phyloP scores from a whole-genome alignment of 92 coral and sea anemone species.

The Actinernus sp. region DNA sequence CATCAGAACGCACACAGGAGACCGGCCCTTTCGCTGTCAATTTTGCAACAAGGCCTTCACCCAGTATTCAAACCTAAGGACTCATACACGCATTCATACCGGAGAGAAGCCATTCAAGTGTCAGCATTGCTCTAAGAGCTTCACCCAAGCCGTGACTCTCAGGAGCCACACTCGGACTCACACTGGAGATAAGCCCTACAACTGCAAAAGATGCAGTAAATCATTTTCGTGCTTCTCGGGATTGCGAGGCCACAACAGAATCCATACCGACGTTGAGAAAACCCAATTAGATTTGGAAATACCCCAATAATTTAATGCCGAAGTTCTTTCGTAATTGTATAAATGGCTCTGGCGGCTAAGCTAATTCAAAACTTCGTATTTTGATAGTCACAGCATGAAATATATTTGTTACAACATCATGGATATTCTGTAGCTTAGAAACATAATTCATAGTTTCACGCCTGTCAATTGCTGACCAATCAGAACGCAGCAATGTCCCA shows the following conservation, averaged over 20 bases:
- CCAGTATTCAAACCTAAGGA: slow-evolving; percentile 96
- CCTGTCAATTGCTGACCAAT: too few species aligned
- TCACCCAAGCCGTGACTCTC: slow-evolving; percentile 98
- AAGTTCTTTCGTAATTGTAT: too few species aligned
- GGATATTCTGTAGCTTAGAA: too few species aligned
- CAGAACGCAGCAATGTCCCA: too few species aligned
- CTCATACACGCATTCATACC: slow-evolving; percentile 98
- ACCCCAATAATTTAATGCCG: too few species aligned
- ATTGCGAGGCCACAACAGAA: slow-evolving; percentile 91
- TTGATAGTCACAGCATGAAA: too few species aligned
- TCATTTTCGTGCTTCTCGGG: slow-evolving; percentile 99
- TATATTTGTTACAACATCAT: too few species aligned
- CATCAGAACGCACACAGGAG: slow-evolving; percentile 98
- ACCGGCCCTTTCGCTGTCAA: slow-evolving; percentile 96
- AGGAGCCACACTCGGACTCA: slow-evolving; percentile 99
- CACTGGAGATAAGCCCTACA: slow-evolving; percentile 92
- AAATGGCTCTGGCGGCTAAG: too few species aligned
- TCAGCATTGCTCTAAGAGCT: slow-evolving; percentile 93
- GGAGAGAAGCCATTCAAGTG: slow-evolving; percentile 98
- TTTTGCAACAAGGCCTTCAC: slow-evolving; percentile 97
- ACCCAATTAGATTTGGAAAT: slow-evolving; percentile 24
- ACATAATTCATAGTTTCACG: too few species aligned
- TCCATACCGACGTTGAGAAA: slow-evolving; percentile 78
- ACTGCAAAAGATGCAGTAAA: slow-evolving; percentile 93
- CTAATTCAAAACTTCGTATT: too few species aligned